Base-by-base conservation (phyloP, 2,888 invertebrate genomes). In the Phasia obesa region DNA sequence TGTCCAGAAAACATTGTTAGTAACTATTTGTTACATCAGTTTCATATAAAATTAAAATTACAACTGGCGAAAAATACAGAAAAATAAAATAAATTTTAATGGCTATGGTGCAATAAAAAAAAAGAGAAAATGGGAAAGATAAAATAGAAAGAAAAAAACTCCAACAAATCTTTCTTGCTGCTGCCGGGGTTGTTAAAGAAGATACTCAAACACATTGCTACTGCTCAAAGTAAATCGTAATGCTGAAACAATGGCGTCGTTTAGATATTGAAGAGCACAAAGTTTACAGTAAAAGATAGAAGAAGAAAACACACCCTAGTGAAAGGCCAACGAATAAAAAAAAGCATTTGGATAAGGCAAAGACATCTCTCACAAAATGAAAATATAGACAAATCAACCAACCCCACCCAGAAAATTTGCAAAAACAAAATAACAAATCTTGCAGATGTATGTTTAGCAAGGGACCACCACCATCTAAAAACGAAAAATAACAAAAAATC, bases 261-360 rank as follows among this genome's bases (percentile, higher is more conserved):
- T 82, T 74, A 82, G 82, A 82, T 82, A 82, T 44, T 69, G 59
- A 42, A 73, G 49, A 77, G 44, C 51, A 69, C 67, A 47, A 47
- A 73, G 23, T 21, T 19, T 44, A 42, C 21, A 57, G 44, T 17
- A 70, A 73, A 62, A 71, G 53, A 47, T 44, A 73, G 67, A 9
- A 55, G 35, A 71, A 55, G 21, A 67, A 53, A 83, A 83, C 79
- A 83, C 83, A 79, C 83, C 79, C 83, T 70, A 67, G 62, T 44
- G 35, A 73, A 70, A 79, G 53, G 31, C 35, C 47, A 47, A 38
- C n/a, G 27, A 64, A 57, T 27, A 35, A 38, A 17, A 65, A 65
- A 57, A 47, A 64, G 64, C 47, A 62, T 70, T 70, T 70, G 67
- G 51, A 57, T 69, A 47, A 35, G 15, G 35, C 71, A 81, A 65